phyloP scores from a whole-genome alignment of 92 coral and sea anemone species.

The Ricordea florida region DNA sequence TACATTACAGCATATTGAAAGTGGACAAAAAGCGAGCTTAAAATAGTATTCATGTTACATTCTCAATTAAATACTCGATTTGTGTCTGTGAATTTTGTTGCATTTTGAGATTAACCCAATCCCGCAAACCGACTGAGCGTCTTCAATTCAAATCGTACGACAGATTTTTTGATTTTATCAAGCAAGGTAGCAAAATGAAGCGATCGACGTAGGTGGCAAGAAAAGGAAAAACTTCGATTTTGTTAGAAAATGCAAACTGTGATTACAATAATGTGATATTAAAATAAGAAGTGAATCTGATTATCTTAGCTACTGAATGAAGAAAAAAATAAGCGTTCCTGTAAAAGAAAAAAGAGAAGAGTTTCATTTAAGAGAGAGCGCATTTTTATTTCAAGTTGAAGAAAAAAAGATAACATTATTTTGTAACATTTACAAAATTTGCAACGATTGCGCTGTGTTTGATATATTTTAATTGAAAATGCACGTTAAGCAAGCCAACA shows the following conservation, averaged over 20 bases:
- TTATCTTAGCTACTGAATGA: too few species aligned
- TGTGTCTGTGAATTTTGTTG: not conserved
- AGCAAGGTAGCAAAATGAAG: constrained; percentile 1
- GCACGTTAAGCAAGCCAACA: too few species aligned
- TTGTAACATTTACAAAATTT: too few species aligned
- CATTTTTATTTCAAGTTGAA: too few species aligned
- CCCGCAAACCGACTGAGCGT: not conserved
- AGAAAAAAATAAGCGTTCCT: too few species aligned
- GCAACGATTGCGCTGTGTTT: too few species aligned
- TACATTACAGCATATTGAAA: constrained; percentile 61
- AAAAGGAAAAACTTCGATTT: constrained; percentile 9
- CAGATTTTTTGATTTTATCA: not conserved
- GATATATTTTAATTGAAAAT: too few species aligned
- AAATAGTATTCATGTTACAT: too few species aligned
- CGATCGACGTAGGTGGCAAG: constrained; percentile 1
- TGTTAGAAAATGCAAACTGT: not conserved
- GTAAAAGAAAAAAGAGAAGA: too few species aligned
- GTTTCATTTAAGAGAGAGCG: too few species aligned
- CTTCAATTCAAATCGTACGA: not conserved
- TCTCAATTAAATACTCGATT: too few species aligned
- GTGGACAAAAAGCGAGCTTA: not conserved
- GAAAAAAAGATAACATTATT: too few species aligned
- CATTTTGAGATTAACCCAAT: not conserved
- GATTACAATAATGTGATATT: not conserved
- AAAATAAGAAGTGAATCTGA: not conserved